These are phyloP conservation scores for Tenthredo distinguenda DNA, from an alignment of 2,888 invertebrate species.

Conservation along the genomic window DNA sequence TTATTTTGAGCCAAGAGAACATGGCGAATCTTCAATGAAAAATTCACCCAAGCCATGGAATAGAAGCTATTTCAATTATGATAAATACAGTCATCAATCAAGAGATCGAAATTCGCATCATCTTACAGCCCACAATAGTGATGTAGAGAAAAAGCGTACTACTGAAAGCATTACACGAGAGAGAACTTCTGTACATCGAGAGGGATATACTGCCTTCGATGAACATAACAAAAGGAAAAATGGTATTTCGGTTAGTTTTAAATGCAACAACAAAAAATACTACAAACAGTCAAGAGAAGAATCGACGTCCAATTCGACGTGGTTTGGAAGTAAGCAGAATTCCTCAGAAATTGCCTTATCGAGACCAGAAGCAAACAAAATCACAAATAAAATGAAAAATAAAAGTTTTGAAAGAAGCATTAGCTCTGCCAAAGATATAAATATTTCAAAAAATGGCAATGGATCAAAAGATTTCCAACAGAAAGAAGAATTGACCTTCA, in stretches of 20 bases:
- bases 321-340: slow-evolving; percentile 7
- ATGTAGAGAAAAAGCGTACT: neutral
- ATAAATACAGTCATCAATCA: slow-evolving; percentile 21
- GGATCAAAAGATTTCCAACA: neutral
- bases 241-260: neutral
- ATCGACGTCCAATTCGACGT: neutral
- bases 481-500: neutral
- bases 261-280: slow-evolving; percentile 25
- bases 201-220: neutral
- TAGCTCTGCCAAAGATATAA: neutral
- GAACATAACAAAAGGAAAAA: slow-evolving; percentile 11
- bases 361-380: neutral
- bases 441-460: slow-evolving; percentile 9
- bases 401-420: neutral
- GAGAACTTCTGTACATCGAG: neutral
- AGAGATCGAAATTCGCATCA: slow-evolving; percentile 40
- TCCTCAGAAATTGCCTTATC: neutral
- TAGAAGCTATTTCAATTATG: neutral
- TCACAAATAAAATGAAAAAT: neutral
- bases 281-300: slow-evolving; percentile 34
- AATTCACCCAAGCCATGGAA: slow-evolving; percentile 36
- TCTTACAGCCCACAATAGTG: slow-evolving; percentile 2
- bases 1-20: slow-evolving; percentile 6
- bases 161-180: slow-evolving; percentile 10
- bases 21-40: slow-evolving; percentile 38